Conservation (phyloP, 1,140 invertebrate genomes). For the Zaprionus davidi region DNA sequence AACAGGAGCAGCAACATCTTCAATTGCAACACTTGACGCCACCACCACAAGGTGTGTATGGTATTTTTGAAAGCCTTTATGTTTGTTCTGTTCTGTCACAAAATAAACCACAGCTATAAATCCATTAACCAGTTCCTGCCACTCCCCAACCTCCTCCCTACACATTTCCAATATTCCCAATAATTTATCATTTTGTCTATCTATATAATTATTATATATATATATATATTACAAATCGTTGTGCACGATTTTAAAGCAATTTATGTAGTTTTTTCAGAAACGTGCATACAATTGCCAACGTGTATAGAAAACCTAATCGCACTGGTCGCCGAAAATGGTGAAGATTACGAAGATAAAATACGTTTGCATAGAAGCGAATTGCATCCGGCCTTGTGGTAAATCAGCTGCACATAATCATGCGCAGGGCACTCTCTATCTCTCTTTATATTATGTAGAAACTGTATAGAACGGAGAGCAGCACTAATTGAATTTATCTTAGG, state of each 20-base stretch:
- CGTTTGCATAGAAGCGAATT: slow-evolving; percentile 83
- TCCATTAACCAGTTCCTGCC: slow-evolving; percentile 3
- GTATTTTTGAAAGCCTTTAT: slow-evolving; percentile 15
- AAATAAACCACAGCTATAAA: slow-evolving; percentile 29
- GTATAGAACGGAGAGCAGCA: background rate
- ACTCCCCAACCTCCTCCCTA: slow-evolving; percentile 2
- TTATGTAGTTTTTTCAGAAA: slow-evolving; percentile 85
- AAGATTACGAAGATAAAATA: slow-evolving; percentile 84
- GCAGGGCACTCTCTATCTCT: slow-evolving; percentile 9
- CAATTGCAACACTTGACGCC: slow-evolving; percentile 34
- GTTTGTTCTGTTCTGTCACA: slow-evolving; percentile 54
- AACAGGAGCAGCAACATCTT: slow-evolving; percentile 26
- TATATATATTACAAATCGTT: slow-evolving; percentile 56
- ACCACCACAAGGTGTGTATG: slow-evolving; percentile 68
- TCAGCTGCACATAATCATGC: slow-evolving; percentile 57
- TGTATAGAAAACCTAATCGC: slow-evolving; percentile 83
- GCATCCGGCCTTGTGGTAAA: slow-evolving; percentile 84
- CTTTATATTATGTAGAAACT: slow-evolving; percentile 1
- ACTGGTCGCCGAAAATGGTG: slow-evolving; percentile 84
- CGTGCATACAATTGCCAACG: slow-evolving; percentile 84
- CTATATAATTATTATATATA: slow-evolving; percentile 12
- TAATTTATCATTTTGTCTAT: slow-evolving; percentile 38
- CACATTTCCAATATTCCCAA: slow-evolving; percentile 39
- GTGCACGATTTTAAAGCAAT: slow-evolving; percentile 84
- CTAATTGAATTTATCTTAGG: background rate